These are phyloP conservation scores for Scomber japonicus DNA, from an alignment of 2,113 vertebrate genomes.

Conservation along the genomic window DNA sequence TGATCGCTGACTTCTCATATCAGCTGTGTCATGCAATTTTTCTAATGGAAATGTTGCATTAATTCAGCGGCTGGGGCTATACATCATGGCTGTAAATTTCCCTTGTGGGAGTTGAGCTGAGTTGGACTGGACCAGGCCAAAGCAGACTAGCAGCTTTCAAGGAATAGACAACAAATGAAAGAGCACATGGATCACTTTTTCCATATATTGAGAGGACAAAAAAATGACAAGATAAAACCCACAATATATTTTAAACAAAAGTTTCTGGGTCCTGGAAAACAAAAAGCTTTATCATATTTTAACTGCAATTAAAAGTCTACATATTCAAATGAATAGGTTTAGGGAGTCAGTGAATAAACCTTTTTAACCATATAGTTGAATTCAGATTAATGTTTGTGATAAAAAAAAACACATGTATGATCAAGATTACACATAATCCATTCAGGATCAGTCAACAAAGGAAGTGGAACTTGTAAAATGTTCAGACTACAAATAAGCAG, in stretches of 20 bases:
- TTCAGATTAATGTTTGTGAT: not conserved
- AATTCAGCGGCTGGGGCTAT: constrained; percentile 63
- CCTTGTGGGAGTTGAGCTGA: constrained; percentile 38
- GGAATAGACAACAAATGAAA: constrained; percentile 1
- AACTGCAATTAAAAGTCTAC: not conserved
- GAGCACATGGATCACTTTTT: not conserved
- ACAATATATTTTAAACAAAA: not conserved
- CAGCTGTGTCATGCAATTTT: constrained; percentile 81
- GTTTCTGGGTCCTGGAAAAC: not conserved
- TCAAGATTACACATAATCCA: constrained; percentile 3
- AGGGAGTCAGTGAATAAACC: not conserved
- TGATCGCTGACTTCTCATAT: constrained; percentile 81
- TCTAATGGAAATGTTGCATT: constrained; percentile 84
- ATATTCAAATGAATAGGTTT: not conserved
- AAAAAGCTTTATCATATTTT: not conserved
- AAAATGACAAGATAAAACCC: not conserved
- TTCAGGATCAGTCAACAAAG: not conserved
- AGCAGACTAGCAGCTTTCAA: constrained; percentile 10
- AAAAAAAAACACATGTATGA: not conserved
- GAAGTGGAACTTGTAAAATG: not conserved
- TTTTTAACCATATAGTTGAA: not conserved
- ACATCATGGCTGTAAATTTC: constrained; percentile 70
- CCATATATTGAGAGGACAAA: not conserved
- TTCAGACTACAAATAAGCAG: constrained; percentile 35
- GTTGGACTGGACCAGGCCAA: not conserved